Evolutionary conservation across 2,888 invertebrate species (phyloP).

Genomic region (Busseola fusca): DNA sequence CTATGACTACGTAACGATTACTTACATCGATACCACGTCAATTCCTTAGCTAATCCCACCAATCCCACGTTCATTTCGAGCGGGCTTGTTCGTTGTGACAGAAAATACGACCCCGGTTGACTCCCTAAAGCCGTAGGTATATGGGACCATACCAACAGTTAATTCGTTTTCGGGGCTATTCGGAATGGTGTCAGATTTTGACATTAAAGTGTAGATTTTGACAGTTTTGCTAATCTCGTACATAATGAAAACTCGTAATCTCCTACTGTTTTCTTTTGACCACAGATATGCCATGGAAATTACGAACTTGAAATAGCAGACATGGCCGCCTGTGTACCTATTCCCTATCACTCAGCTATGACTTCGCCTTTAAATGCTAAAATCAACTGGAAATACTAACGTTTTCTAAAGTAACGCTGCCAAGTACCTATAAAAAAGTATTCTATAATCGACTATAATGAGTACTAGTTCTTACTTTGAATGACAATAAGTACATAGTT

Average conservation of each 20-base stretch:
- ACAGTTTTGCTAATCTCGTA: background rate
- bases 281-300: no score
- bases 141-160: background rate
- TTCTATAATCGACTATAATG: constrained; percentile 44
- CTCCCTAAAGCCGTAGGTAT: no score
- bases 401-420: constrained; percentile 41
- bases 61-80: background rate
- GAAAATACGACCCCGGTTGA: no score
- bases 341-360: background rate
- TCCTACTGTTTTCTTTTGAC: background rate
- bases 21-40: background rate
- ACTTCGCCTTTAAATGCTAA: constrained; percentile 2
- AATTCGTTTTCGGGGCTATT: no score
- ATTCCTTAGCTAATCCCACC: background rate
- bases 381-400: constrained; percentile 36
- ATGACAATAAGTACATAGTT: constrained; percentile 18
- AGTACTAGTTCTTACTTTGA: constrained; percentile 2
- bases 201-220: background rate
- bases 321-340: background rate
- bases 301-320: background rate
- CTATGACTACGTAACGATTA: no score
- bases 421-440: constrained; percentile 43
- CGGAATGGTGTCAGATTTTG: background rate
- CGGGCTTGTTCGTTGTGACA: background rate
- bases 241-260: background rate